Base-by-base conservation (phyloP, 1,140 invertebrate species). In the Limonius californicus region DNA sequence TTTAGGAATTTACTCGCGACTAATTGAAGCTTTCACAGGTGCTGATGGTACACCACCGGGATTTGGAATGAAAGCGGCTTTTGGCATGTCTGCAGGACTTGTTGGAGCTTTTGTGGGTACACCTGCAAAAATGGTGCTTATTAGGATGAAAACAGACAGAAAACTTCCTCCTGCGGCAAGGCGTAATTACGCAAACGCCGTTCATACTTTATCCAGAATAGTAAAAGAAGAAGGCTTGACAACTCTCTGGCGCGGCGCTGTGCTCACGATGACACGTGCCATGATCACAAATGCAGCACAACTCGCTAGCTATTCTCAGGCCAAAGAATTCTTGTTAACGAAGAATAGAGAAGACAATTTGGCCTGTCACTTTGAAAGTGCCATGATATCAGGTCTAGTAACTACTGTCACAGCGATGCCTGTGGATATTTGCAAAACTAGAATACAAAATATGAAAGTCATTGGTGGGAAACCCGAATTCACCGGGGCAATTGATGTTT, bases 261-360 rank as follows among this genome's bases (percentile, higher is more conserved):
- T 88, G 62, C 86, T 90, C 50, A 86, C 88, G 70, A 89, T 93
- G 82, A 89, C 89, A 9, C 79, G 90, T 62, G 89, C 90, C 8
- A 96, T 98, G 90, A 94, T 99, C 1, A 96, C 99, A 0, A 99
- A 99, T 81, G 95, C 92, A 42, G 95, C 96, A 14, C 97, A 99
- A 76, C 80, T 99, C 57, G 93, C 94, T 21, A 95, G 94, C 4
- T 99, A 99, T 78, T 96, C 95, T 11, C 97, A 99, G 81, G 79
- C 80, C 16, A 82, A 82, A 70, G 71, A 76, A 18, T 74, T 77
- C 50, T 73, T 80, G 62, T 72, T 75, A n/a, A 75, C 74, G 82
- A 87, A 88, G 4, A 87, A 91, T 75, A 94, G 98, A 67, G 72
- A 85, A 12, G 95, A 99, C 67, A 92, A 92, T 66, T 91, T 99